Conservation (phyloP, 2,113 vertebrate genomes). For the Xyrauchen texanus region DNA sequence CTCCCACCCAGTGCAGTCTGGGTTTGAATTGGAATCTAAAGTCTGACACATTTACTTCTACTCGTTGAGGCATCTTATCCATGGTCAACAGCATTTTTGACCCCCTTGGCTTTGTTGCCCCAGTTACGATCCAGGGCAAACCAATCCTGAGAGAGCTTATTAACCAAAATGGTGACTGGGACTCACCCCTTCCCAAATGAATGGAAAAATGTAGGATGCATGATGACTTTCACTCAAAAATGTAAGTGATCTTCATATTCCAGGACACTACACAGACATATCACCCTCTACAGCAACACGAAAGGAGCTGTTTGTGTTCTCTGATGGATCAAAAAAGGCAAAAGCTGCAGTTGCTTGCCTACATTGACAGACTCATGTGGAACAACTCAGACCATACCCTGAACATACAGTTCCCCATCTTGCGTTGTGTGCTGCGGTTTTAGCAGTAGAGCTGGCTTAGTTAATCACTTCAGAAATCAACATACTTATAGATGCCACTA, state of each 20-base stretch:
- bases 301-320: conserved; percentile 42
- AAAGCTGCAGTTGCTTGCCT: conserved; percentile 47
- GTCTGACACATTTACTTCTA: conserved; percentile 4
- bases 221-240: conserved; percentile 34
- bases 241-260: conserved; percentile 1
- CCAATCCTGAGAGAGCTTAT: conserved; percentile 35
- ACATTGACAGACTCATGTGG: conserved; percentile 30
- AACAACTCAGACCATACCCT: not conserved
- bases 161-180: not conserved
- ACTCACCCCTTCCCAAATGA: conserved; percentile 8
- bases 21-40: conserved; percentile 12
- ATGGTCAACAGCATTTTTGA: conserved; percentile 20
- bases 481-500: conserved; percentile 7
- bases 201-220: conserved; percentile 11
- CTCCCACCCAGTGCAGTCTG: not conserved
- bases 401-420: conserved; percentile 4
- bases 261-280: conserved; percentile 12
- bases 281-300: conserved; percentile 23
- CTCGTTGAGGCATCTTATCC: conserved; percentile 30
- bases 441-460: conserved; percentile 25
- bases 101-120: conserved; percentile 31
- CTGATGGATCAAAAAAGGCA: conserved; percentile 35
- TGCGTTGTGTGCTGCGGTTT: conserved; percentile 19
- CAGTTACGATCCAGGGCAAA: conserved; percentile 39
- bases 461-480: conserved; percentile 18